Conservation (phyloP, 2,797 vertebrate species). For the Erethizon dorsatum region DNA sequence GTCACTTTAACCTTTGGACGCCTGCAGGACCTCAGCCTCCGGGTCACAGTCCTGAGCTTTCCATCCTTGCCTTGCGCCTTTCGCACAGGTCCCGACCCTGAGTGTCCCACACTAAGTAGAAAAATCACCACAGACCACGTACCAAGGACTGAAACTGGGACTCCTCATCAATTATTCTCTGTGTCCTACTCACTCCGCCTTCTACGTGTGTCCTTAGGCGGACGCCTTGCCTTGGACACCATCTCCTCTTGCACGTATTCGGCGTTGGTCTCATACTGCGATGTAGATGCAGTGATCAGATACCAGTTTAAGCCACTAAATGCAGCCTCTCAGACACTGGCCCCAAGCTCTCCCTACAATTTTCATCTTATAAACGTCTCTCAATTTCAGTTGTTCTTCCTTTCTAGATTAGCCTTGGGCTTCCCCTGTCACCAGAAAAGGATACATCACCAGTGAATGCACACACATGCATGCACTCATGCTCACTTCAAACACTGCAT, state of each 20-base stretch:
- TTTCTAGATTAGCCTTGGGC: not conserved
- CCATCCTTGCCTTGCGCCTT: not conserved
- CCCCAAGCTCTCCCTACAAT: not conserved
- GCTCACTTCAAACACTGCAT: not conserved
- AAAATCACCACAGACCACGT: rapidly evolving
- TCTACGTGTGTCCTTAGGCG: rapidly evolving
- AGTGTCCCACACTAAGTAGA: not conserved
- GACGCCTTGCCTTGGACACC: too few species aligned
- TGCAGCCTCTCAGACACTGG: not conserved
- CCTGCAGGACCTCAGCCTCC: not conserved
- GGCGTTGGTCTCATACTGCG: rapidly evolving
- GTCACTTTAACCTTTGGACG: not conserved
- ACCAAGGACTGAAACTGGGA: not conserved
- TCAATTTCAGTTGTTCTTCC: rapidly evolving
- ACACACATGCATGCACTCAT: rapidly evolving
- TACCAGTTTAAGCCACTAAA: too few species aligned
- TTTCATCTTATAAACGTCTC: not conserved
- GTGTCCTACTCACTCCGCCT: rapidly evolving
- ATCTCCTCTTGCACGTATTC: not conserved
- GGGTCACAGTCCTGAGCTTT: not conserved
- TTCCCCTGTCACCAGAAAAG: not conserved
- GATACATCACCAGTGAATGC: not conserved
- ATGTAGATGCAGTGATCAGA: not conserved
- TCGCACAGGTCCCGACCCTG: not conserved
- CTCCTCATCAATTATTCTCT: rapidly evolving